Percentiles rank a stretch among this genome's conserved stretches.
Conservation (phyloP, 2,888 invertebrate species). For the Euproctis similis region DNA sequence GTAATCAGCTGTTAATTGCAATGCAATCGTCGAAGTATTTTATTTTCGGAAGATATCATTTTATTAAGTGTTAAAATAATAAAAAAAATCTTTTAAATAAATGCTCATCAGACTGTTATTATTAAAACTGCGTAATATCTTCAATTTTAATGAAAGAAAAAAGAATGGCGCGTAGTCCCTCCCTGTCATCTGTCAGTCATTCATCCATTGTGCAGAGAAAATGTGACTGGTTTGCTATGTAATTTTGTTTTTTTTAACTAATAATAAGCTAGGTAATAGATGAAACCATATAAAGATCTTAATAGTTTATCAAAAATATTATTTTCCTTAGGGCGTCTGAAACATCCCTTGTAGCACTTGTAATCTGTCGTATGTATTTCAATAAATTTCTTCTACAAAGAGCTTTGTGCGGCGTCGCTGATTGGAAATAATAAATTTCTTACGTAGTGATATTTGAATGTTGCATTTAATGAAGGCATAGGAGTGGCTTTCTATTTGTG, state of each 20-base stretch:
- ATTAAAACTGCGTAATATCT: constrained; percentile 12
- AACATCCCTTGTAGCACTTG: constrained; percentile 15
- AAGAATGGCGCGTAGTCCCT: constrained; percentile 69
- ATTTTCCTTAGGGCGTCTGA: constrained; percentile 30
- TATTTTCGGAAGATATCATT: constrained; percentile 24
- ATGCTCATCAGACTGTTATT: constrained; percentile 7
- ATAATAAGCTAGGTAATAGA: constrained; percentile 48
- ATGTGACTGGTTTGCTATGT: constrained; percentile 67
- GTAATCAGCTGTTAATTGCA: constrained; percentile 73
- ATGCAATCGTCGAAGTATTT: constrained; percentile 51
- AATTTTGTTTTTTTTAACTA: constrained; percentile 58
- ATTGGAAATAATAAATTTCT: constrained; percentile 45
- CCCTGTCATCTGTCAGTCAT: constrained; percentile 71
- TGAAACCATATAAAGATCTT: constrained; percentile 37
- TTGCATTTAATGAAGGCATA: constrained; percentile 32
- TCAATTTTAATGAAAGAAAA: constrained; percentile 25
- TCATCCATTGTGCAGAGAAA: constrained; percentile 73
- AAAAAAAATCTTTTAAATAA: too few species aligned
- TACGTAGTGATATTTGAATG: constrained; percentile 40
- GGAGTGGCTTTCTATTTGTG: constrained; percentile 29
- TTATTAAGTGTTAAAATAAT: constrained; percentile 15
- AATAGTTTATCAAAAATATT: constrained; percentile 32
- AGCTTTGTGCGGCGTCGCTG: constrained; percentile 60
- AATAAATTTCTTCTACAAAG: constrained; percentile 58
- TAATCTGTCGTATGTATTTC: constrained; percentile 34